These are phyloP conservation scores for Lophochroa leadbeateri DNA, from an alignment of 2,113 vertebrate species.

Conservation along the genomic window DNA sequence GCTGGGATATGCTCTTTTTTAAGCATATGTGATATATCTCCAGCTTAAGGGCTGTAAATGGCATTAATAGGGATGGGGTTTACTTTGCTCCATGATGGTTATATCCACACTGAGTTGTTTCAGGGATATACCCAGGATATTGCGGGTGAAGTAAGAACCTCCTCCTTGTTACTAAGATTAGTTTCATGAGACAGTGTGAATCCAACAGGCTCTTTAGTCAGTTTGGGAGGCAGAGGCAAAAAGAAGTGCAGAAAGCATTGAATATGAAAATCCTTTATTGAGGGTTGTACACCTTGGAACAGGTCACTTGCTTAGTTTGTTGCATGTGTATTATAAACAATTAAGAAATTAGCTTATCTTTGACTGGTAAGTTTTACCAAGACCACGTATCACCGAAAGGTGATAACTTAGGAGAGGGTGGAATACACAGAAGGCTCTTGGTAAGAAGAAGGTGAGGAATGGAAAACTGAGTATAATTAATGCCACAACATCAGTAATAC, in stretches of 20 bases:
- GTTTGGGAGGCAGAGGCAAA: neutral
- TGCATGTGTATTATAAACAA: neutral
- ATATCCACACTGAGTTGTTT: neutral
- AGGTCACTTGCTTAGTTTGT: neutral
- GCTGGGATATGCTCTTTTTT: neutral
- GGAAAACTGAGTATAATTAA: neutral
- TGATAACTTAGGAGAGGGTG: neutral
- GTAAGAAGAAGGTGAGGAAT: neutral
- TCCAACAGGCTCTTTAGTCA: neutral
- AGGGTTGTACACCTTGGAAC: neutral
- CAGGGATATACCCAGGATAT: neutral
- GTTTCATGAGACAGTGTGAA: neutral
- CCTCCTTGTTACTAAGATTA: neutral
- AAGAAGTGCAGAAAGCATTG: neutral
- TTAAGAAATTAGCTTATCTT: neutral
- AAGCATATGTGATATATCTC: neutral
- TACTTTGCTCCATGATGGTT: neutral
- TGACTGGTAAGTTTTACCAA: neutral
- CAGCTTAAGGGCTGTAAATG: neutral
- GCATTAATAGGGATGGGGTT: neutral
- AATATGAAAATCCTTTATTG: neutral
- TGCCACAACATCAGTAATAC: neutral
- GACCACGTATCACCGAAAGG: neutral
- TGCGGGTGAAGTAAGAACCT: neutral
- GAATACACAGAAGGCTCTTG: neutral